Evolutionary conservation across 2,888 invertebrate genomes (phyloP).

Genomic region (Dryobota labecula): DNA sequence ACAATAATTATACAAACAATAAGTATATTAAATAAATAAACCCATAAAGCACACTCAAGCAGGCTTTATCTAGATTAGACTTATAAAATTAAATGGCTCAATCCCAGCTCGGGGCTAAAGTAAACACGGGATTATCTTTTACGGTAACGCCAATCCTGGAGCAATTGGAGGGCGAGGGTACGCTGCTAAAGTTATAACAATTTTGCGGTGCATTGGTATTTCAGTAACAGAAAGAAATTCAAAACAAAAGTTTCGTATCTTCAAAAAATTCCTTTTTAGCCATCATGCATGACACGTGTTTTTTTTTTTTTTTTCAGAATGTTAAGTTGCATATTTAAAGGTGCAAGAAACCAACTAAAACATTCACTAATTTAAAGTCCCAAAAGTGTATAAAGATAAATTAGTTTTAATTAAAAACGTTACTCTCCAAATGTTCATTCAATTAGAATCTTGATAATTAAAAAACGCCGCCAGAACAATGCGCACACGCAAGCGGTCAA

Average conservation of each 20-base stretch:
- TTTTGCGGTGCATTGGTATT: neutral
- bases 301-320: neutral
- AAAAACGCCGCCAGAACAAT: conserved; percentile 52
- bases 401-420: conserved; percentile 49
- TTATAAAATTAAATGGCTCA: conserved; percentile 85
- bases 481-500: conserved; percentile 68
- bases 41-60: conserved; percentile 75
- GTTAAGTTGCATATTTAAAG: neutral
- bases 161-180: conserved; percentile 38
- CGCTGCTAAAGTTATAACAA: conserved; percentile 18
- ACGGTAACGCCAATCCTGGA: conserved; percentile 66
- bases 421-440: conserved; percentile 42
- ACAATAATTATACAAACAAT: conserved; percentile 29
- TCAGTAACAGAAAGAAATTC: neutral
- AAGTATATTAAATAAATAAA: conserved; percentile 68
- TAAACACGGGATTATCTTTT: conserved; percentile 76
- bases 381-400: conserved; percentile 36
- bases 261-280: neutral
- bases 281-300: neutral
- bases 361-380: conserved; percentile 2
- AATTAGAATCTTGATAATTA: conserved; percentile 59
- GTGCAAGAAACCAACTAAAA: neutral
- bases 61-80: conserved; percentile 82
- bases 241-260: neutral
- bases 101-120: conserved; percentile 79